Evolutionary conservation across 64 coral and sea anemone genomes (phyloP).

Genomic region (Montipora sp.): DNA sequence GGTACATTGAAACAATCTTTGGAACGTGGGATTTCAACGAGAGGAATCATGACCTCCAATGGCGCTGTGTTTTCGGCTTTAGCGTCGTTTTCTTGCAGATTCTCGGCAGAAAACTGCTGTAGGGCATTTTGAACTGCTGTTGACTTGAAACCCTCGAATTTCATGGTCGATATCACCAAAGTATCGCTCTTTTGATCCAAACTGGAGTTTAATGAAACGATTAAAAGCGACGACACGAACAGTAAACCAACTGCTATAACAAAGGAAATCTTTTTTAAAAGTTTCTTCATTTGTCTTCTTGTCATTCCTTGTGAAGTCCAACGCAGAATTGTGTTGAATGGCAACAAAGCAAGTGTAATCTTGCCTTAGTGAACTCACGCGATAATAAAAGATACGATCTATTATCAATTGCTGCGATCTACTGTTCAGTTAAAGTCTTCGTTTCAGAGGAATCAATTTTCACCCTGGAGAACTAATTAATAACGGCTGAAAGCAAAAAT

Average conservation of each 20-base stretch:
- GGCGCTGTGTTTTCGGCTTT: not conserved
- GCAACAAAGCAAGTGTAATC: not conserved
- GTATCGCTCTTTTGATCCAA: not conserved
- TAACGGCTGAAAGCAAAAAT: not conserved
- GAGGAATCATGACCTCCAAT: slow-evolving; percentile 7
- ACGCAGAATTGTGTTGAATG: not conserved
- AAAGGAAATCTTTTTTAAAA: slow-evolving; percentile 10
- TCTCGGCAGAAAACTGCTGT: too few relatives aligned
- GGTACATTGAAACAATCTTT: not conserved
- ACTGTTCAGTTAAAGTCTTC: not conserved
- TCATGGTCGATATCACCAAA: not conserved
- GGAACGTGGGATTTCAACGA: not conserved
- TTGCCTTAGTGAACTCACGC: not conserved
- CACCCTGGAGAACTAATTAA: not conserved
- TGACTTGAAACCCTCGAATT: not conserved
- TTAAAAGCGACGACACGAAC: not conserved
- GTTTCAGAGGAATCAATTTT: slow-evolving; percentile 25
- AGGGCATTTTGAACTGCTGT: not conserved
- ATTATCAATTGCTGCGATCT: not conserved
- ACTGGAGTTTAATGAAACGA: not conserved
- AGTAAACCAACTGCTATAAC: not conserved
- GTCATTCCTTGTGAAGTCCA: not conserved
- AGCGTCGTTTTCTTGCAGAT: not conserved
- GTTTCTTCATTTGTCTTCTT: not conserved
- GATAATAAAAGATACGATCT: slow-evolving; percentile 13